Evolutionary conservation across 2,888 invertebrate genomes (phyloP).

Genomic region (Xylota segnis): DNA sequence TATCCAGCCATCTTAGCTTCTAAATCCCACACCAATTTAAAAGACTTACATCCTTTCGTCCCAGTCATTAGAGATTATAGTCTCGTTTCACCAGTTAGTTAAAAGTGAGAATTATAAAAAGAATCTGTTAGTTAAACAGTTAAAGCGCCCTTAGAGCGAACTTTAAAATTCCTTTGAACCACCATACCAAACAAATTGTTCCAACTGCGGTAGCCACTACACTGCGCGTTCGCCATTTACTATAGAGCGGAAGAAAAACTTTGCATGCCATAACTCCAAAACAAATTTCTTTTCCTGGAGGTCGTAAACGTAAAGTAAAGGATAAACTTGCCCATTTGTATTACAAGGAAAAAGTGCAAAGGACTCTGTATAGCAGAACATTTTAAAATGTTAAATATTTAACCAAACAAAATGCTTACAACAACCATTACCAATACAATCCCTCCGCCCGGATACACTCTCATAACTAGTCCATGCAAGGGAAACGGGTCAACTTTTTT

Average conservation of each 20-base stretch:
- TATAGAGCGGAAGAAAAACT: background rate
- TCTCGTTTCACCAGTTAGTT: background rate
- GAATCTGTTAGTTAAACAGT: background rate
- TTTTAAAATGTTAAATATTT: conserved; percentile 3
- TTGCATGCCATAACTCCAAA: background rate
- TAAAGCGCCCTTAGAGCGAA: background rate
- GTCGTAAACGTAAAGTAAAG: background rate
- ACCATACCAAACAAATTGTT: background rate
- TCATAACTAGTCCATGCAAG: conserved; percentile 8
- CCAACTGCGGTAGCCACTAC: background rate
- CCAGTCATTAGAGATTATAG: no score
- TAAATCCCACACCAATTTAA: no score
- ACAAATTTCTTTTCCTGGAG: background rate
- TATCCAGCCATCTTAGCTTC: no score
- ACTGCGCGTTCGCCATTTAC: background rate
- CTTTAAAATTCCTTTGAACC: background rate
- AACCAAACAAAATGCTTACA: conserved; percentile 10
- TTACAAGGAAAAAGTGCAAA: background rate
- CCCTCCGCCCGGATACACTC: background rate
- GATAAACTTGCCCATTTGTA: background rate
- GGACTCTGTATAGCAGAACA: background rate
- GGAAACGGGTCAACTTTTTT: conserved; percentile 14
- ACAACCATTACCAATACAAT: background rate
- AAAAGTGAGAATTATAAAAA: background rate
- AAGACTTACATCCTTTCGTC: no score